These are phyloP conservation scores for Deilephila elpenor DNA, from an alignment of 2,888 invertebrate species.

Conservation along the genomic window DNA sequence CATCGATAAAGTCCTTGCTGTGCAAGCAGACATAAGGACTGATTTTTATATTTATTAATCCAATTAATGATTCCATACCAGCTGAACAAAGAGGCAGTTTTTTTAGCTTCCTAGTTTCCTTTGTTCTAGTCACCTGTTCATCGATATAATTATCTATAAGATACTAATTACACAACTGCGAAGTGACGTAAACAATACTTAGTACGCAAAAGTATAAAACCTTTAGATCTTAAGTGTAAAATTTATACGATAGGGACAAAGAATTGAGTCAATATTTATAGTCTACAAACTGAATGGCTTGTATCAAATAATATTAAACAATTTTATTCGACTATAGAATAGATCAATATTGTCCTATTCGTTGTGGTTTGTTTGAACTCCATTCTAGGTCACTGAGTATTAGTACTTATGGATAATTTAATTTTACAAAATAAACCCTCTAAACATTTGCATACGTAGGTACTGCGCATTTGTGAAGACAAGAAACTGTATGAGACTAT, in stretches of 20 bases:
- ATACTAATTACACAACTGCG: slow-evolving; percentile 15
- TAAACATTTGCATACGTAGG: no score
- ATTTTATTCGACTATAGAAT: no score
- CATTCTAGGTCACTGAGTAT: no score
- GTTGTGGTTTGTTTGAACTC: no score
- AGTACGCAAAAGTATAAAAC: background rate
- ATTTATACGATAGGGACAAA: background rate
- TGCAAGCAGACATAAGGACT: background rate
- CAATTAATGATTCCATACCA: background rate
- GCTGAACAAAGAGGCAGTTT: background rate
- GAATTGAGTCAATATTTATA: background rate
- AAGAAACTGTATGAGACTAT: no score
- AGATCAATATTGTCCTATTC: no score
- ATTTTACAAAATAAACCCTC: no score
- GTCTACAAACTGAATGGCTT: no score
- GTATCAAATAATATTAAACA: no score
- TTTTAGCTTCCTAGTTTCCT: background rate
- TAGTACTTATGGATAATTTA: no score
- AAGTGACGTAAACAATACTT: background rate
- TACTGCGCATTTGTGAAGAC: no score
- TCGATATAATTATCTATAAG: slow-evolving; percentile 38
- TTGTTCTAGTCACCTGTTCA: slow-evolving; percentile 26
- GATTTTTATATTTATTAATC: background rate
- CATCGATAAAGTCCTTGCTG: no score
- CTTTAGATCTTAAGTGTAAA: background rate